Conservation (phyloP, 1,140 invertebrate genomes). For the Drosophila yakuba region DNA sequence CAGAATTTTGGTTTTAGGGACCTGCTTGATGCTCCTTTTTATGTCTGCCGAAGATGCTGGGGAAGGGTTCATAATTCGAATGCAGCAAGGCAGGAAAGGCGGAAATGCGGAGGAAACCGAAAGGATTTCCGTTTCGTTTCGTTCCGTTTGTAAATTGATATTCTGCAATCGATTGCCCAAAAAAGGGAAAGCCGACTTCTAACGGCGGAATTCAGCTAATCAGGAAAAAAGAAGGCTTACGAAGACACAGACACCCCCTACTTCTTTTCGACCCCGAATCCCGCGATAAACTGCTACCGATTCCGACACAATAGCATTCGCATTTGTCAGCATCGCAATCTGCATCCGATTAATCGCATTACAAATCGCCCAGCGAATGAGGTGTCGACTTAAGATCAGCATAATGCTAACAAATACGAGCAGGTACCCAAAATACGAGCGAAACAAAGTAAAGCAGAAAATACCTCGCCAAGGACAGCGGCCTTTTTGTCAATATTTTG, state of each 20-base stretch:
- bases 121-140: constrained; percentile 73
- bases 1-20: constrained; percentile 46
- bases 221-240: neutral
- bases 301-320: constrained; percentile 70
- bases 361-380: constrained; percentile 61
- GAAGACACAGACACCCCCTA: neutral
- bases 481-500: constrained; percentile 65
- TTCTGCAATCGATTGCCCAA: constrained; percentile 35
- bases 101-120: constrained; percentile 71
- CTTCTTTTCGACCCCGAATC: constrained; percentile 1
- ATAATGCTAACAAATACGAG: constrained; percentile 75
- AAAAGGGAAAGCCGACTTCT: constrained; percentile 73
- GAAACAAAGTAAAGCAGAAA: neutral
- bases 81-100: constrained; percentile 69
- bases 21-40: constrained; percentile 48
- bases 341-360: constrained; percentile 61
- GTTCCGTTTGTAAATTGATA: constrained; percentile 57
- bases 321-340: constrained; percentile 64
- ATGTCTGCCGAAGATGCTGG: constrained; percentile 3
- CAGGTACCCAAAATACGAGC: neutral
- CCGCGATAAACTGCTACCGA: constrained; percentile 58
- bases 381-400: constrained; percentile 72
- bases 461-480: constrained; percentile 51
- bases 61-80: constrained; percentile 74
- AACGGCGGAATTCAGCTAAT: neutral